Evolutionary conservation across 2,113 vertebrate genomes (phyloP), one percentile per base, ranked within the genome.

Genomic region (Chaetura pelagica): DNA sequence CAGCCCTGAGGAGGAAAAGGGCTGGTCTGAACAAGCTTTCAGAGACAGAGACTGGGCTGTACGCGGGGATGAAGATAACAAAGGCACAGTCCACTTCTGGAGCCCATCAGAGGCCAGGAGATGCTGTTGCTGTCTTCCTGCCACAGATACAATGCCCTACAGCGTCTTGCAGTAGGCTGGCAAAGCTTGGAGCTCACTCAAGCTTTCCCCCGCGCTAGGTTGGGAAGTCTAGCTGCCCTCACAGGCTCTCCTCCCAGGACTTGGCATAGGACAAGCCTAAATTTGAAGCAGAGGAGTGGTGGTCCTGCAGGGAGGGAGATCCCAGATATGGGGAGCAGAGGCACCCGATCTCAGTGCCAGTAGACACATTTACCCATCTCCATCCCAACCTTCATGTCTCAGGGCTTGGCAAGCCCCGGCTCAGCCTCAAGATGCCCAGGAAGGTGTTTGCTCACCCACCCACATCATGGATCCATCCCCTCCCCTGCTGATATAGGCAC

Each of bases 381-480:
- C 32, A 78, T 87, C 57, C 17, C 19, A 62, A 0, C 4, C 7
- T 4, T 46, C 0, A 0, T 16, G 12, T 67, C 42, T 78, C 42
- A 62, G 32, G 14, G 10, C 8, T 66, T 30, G 20, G 9, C 14
- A 55, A 73, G 18, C 17, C 44, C 22, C 46, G 78, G 48, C 5
- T 75, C 27, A 89, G 54, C 7, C 32, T 16, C 30, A 64, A 26
- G 26, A 0, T 20, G 21, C 54, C 58, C 40, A 57, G 42, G 68
- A 32, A 9, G 15, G 19, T 20, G 40, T 64, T 69, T 57, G 14
- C 32, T 77, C 35, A 52, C 46, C 6, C 38, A 68, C 16, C 3
- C 51, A 48, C 0, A 0, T 4, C 1, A 3, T 1, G 6, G 40
- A 63, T 10, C 13, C 32, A 26, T 3, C 7, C 7, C 17, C 20